Conservation (phyloP, 2,888 invertebrate genomes). For the Hoplodrina ambigua region DNA sequence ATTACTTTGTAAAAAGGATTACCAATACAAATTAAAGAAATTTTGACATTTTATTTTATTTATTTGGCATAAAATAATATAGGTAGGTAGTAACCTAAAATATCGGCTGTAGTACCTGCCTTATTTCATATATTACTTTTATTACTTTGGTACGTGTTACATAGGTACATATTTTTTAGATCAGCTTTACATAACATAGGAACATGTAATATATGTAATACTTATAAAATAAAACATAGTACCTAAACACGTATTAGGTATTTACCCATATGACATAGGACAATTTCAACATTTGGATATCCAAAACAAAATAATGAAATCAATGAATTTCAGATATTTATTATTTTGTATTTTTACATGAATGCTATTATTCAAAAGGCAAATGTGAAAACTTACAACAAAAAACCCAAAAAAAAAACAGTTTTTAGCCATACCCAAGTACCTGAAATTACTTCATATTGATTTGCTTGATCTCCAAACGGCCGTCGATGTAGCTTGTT, state of each 20-base stretch:
- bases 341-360: conserved; percentile 11
- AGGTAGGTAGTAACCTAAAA: conserved; percentile 5
- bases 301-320: conserved; percentile 8
- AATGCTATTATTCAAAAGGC: conserved; percentile 14
- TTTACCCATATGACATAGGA: too few species aligned
- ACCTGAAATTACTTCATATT: conserved; percentile 4
- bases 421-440: conserved; percentile 13
- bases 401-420: conserved; percentile 20
- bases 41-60: conserved; percentile 28
- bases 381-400: conserved; percentile 16
- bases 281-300: background rate
- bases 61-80: conserved; percentile 36
- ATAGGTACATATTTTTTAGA: conserved; percentile 1
- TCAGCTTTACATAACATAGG: conserved; percentile 20
- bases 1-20: conserved; percentile 13
- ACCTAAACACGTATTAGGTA: background rate
- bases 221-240: conserved; percentile 1
- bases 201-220: conserved; percentile 5
- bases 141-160: background rate
- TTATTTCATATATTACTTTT: conserved; percentile 20
- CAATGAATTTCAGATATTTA: background rate
- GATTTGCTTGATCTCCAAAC: conserved; percentile 8
- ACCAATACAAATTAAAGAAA: conserved; percentile 29
- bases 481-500: background rate
- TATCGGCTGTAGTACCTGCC: conserved; percentile 18